Evolutionary conservation across 2,113 vertebrate genomes (phyloP).

Genomic region (Sander lucioperca): DNA sequence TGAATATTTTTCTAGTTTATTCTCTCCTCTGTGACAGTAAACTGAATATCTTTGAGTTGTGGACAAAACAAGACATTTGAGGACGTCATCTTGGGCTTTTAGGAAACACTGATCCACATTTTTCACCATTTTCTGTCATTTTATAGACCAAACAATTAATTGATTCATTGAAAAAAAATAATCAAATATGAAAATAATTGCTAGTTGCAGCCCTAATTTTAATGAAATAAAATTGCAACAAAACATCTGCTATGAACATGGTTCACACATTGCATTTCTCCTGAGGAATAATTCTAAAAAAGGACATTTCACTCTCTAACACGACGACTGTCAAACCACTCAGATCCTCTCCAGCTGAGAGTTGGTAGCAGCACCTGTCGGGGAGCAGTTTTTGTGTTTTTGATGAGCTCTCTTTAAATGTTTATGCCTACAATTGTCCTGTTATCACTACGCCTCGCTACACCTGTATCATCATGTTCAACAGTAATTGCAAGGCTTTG

Average conservation of each 20-base stretch:
- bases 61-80: too few relatives aligned
- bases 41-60: too few relatives aligned
- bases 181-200: too few relatives aligned
- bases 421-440: constrained; percentile 20
- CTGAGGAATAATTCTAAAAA: background rate
- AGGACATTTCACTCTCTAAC: constrained; percentile 3
- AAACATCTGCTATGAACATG: background rate
- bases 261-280: background rate
- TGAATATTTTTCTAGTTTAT: too few relatives aligned
- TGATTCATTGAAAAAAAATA: too few relatives aligned
- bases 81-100: too few relatives aligned
- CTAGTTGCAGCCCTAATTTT: too few relatives aligned
- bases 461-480: constrained; percentile 50
- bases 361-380: constrained; percentile 40
- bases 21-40: too few relatives aligned
- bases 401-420: constrained; percentile 40
- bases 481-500: constrained; percentile 59
- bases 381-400: constrained; percentile 9
- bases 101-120: too few relatives aligned
- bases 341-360: constrained; percentile 12
- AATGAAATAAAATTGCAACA: constrained; percentile 1
- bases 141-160: too few relatives aligned
- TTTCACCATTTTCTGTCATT: too few relatives aligned
- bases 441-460: constrained; percentile 35
- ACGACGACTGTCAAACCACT: constrained; percentile 17